These are phyloP conservation scores for Malurus melanocephalus DNA, from an alignment of 2,113 vertebrate species.

Conservation along the genomic window DNA sequence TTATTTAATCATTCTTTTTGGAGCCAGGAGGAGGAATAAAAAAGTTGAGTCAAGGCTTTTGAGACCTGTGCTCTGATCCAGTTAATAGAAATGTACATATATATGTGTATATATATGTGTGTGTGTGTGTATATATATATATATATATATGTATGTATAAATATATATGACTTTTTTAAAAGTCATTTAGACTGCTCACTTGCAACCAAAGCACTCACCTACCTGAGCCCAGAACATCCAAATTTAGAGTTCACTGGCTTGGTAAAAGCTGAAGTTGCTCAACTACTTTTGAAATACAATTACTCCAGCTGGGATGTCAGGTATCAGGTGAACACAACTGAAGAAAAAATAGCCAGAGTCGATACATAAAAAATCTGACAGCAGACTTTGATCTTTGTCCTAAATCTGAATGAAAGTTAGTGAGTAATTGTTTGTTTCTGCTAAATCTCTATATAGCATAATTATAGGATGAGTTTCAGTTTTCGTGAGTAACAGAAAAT, in stretches of 20 bases:
- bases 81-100: background rate
- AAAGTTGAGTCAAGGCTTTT: background rate
- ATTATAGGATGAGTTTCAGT: background rate
- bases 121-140: too few relatives aligned
- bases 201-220: background rate
- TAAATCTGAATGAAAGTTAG: background rate
- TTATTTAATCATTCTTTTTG: background rate
- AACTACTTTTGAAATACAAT: background rate
- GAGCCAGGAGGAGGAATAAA: background rate
- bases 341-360: background rate
- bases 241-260: background rate
- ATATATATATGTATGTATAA: background rate
- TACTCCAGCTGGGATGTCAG: background rate
- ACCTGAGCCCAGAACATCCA: background rate
- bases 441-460: background rate
- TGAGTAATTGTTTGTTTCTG: background rate
- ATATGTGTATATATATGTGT: too few relatives aligned
- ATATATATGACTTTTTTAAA: background rate
- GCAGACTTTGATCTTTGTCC: background rate
- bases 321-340: background rate
- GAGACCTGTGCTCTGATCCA: background rate
- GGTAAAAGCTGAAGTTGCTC: background rate
- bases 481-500: background rate
- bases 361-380: background rate
- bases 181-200: background rate